Percentiles rank a stretch among this genome's conserved stretches.
Evolutionary conservation across 2,797 vertebrate species (phyloP).

Genomic region (Tarsius wallacei): DNA sequence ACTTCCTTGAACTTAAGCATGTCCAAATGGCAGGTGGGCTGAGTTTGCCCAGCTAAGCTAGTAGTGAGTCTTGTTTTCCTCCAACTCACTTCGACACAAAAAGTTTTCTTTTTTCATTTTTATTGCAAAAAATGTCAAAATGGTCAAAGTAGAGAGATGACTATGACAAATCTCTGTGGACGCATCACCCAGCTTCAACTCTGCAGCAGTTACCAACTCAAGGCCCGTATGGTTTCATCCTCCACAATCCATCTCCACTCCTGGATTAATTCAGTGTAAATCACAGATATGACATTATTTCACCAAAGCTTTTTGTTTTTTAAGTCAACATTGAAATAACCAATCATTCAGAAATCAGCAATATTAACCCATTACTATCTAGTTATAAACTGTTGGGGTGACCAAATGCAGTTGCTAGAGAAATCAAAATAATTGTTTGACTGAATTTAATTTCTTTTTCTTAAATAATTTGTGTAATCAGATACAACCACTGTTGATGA

Average conservation of each 20-base stretch:
- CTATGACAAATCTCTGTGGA: neutral
- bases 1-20: neutral
- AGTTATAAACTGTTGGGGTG: neutral
- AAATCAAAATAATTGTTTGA: conserved; percentile 29
- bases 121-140: conserved; percentile 36
- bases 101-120: neutral
- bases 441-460: conserved; percentile 35
- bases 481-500: neutral
- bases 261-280: neutral
- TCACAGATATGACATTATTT: neutral
- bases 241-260: neutral
- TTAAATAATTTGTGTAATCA: conserved; percentile 15
- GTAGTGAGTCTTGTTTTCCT: conserved; percentile 35
- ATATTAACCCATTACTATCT: neutral
- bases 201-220: neutral
- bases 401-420: conserved; percentile 11
- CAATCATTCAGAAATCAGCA: conserved; percentile 47
- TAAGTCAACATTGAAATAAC: conserved; percentile 33
- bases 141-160: neutral
- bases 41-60: neutral
- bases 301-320: conserved; percentile 18
- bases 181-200: neutral
- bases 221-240: neutral
- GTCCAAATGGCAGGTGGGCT: neutral
- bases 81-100: neutral